These are phyloP conservation scores for Hydra vulgaris DNA, from an alignment of 30 jellyfish, hydroid and myxozoan genomes.

Conservation along the genomic window DNA sequence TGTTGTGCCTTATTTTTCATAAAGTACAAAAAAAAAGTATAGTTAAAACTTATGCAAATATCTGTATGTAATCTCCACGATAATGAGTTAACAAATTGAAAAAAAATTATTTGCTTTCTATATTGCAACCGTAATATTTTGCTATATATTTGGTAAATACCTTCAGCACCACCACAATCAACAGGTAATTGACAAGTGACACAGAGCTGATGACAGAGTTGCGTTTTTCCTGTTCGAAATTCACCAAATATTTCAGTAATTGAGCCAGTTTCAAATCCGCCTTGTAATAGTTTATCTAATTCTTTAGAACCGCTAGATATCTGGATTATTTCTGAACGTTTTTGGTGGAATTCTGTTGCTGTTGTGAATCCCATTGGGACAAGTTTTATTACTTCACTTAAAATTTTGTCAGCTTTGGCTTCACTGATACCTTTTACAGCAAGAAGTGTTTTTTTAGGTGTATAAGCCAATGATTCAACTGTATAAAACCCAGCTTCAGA, in stretches of 20 bases:
- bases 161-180: constrained; percentile 99
- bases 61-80: too few relatives aligned
- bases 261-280: constrained; percentile 99
- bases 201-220: constrained; percentile 95
- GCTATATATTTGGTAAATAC: too few relatives aligned
- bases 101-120: too few relatives aligned
- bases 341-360: constrained; percentile 96
- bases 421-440: constrained; percentile 97
- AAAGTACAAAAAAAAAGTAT: too few relatives aligned
- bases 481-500: constrained; percentile 97
- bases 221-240: constrained; percentile 96
- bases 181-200: constrained; percentile 99
- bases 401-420: constrained; percentile 95
- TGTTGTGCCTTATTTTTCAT: too few relatives aligned
- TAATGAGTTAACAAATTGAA: too few relatives aligned
- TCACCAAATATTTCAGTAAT: constrained; percentile 98
- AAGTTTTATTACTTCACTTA: constrained; percentile 74
- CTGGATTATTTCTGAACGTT: constrained; percentile 92
- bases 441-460: constrained; percentile 88
- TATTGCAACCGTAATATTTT: too few relatives aligned
- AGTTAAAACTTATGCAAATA: too few relatives aligned
- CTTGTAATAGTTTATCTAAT: constrained; percentile 87
- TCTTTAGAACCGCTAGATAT: constrained; percentile 93
- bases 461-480: constrained; percentile 87
- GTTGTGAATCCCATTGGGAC: constrained; percentile 98